Base-by-base conservation (phyloP, 2,113 vertebrate species). In the Pomatostomus ruficeps region DNA sequence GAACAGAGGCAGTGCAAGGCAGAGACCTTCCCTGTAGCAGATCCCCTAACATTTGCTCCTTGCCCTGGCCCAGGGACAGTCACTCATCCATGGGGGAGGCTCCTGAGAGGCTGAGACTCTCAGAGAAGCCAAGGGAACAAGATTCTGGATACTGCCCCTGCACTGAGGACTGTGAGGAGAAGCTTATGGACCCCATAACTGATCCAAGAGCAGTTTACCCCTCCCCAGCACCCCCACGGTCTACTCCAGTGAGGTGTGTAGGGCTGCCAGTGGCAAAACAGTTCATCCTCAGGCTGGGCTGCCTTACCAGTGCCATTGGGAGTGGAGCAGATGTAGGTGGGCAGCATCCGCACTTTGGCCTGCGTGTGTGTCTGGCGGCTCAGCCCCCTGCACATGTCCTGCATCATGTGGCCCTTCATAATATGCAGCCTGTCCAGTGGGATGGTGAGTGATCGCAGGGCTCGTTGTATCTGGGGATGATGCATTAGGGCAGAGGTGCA, bases 231-330 rank as follows among this genome's bases (percentile, higher is more conserved):
- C 10, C 7, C 17, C 13, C 8, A 20, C 28, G 6, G 21, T 57
- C 22, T 14, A 3, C 3, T 45, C 10, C 72, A 76, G 43, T 2
- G 3, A 75, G 18, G 43, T 1, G 1, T 6, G 5, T 1, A 1
- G 43, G 52, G 36, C 74, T 67, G 35, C 9, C 2, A 0, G 33
- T 20, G 58, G 46, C 40, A 58, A n/a, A 80, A 40, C 38, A 16
- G 29, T 12, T 42, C 2, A 1, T 38, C n/a, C 57, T 21, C 20
- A 29, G 15, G 52, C 49, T 14, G 6, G 18, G 66, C 72, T 67
- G 17, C 81, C 97, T 90, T 93, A 99, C 99, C 99, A 0, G 98
- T 99, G 93, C 99, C 98, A 0, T 99, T 97, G 0, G 99, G 99
- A 1, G 74, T 98, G 59, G 98, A 98, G 54, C 97, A 97, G 89